These are phyloP conservation scores for Takifugu bimaculatus DNA, from an alignment of 2,113 vertebrate genomes.

Conservation along the genomic window DNA sequence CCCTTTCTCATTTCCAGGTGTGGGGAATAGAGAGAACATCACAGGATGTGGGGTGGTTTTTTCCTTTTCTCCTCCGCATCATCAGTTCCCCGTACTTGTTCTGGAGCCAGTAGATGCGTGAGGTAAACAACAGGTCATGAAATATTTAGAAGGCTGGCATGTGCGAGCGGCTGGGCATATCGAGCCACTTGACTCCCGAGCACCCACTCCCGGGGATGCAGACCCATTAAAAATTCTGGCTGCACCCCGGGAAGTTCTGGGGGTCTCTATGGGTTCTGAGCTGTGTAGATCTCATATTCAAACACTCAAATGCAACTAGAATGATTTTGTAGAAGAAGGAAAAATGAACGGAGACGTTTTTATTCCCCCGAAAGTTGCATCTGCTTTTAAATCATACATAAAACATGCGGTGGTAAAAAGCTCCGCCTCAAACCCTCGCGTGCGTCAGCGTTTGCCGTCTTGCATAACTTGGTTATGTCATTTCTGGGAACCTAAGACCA, in stretches of 20 bases:
- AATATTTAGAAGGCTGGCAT: conserved; percentile 56
- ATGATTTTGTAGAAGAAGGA: no score
- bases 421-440: neutral
- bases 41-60: no score
- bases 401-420: neutral
- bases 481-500: conserved; percentile 15
- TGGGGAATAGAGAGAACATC: no score
- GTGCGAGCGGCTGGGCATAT: conserved; percentile 7
- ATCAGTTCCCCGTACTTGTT: conserved; percentile 5
- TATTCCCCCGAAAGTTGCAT: neutral
- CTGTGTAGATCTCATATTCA: conserved; percentile 38
- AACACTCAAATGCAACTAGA: neutral
- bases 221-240: conserved; percentile 23
- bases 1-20: no score
- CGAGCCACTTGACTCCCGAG: conserved; percentile 19
- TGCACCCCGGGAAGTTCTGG: conserved; percentile 13
- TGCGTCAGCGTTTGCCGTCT: conserved; percentile 2
- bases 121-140: conserved; percentile 66
- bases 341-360: neutral
- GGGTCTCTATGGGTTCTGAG: conserved; percentile 30
- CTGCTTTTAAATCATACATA: no score
- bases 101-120: conserved; percentile 31
- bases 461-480: conserved; percentile 7
- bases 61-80: no score
- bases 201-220: conserved; percentile 12